Evolutionary conservation across 1,140 invertebrate species (phyloP).

Genomic region (Cotesia vestalis): DNA sequence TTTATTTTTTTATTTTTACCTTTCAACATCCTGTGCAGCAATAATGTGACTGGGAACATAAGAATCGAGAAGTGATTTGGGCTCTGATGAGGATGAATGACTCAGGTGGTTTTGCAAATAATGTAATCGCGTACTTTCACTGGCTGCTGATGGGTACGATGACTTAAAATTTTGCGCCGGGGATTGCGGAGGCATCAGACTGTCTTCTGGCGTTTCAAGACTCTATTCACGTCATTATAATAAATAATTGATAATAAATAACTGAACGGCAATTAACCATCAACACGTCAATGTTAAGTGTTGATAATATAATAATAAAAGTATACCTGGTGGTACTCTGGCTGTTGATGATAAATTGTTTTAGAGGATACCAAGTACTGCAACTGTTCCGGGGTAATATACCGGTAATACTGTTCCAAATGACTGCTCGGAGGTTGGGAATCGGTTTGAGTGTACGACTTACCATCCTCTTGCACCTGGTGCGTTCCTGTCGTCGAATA

Average conservation of each 20-base stretch:
- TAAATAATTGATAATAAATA: background rate
- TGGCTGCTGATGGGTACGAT: conserved; percentile 39
- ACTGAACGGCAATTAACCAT: too few species aligned
- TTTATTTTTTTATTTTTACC: conserved; percentile 44
- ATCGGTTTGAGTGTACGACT: conserved; percentile 52
- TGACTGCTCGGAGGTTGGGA: background rate
- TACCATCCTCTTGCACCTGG: background rate
- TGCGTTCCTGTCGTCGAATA: too few species aligned
- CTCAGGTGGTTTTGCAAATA: conserved; percentile 40
- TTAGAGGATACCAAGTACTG: conserved; percentile 49
- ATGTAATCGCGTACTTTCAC: conserved; percentile 44
- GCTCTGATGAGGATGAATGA: conserved; percentile 44
- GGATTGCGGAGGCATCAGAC: conserved; percentile 49
- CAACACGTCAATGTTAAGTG: conserved; percentile 5
- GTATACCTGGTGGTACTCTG: too few species aligned
- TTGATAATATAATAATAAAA: background rate
- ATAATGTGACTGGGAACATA: conserved; percentile 61
- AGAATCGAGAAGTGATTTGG: conserved; percentile 58
- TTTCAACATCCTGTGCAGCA: conserved; percentile 56
- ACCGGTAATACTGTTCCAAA: conserved; percentile 8
- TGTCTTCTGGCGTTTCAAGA: conserved; percentile 38
- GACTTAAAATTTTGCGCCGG: conserved; percentile 52
- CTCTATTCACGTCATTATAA: conserved; percentile 41
- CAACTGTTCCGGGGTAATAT: conserved; percentile 5
- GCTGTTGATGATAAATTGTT: conserved; percentile 38